These are phyloP conservation scores for Cydia pomonella DNA, from an alignment of 1,140 invertebrate species.

Conservation along the genomic window DNA sequence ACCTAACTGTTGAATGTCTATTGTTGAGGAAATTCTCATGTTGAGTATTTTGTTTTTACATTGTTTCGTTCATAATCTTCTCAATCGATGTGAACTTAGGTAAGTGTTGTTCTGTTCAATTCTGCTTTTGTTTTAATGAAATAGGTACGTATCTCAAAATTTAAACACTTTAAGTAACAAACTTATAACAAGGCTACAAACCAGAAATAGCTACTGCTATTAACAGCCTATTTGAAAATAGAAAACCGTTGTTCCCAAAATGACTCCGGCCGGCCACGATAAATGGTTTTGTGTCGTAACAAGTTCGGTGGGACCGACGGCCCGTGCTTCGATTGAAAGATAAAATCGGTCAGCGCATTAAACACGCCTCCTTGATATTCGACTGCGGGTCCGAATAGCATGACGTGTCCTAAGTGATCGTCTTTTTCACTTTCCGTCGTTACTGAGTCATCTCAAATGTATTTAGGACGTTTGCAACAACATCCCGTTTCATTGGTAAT, in stretches of 20 bases:
- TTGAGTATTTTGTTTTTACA: not conserved
- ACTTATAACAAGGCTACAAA: not conserved
- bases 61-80: constrained; percentile 6
- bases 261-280: constrained; percentile 39
- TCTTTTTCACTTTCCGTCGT: constrained; percentile 37
- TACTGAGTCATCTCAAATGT: constrained; percentile 37
- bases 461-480: constrained; percentile 32
- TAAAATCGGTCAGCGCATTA: constrained; percentile 58
- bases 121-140: not conserved
- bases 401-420: constrained; percentile 45
- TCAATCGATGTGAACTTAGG: not conserved
- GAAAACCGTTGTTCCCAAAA: constrained; percentile 37
- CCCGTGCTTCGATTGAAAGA: constrained; percentile 46
- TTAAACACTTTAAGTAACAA: not conserved
- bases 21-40: constrained; percentile 20
- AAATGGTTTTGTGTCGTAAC: constrained; percentile 45
- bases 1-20: constrained; percentile 22
- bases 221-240: constrained; percentile 19
- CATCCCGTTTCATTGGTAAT: constrained; percentile 14
- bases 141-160: not conserved
- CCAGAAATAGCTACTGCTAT: constrained; percentile 11
- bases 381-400: constrained; percentile 36
- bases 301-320: constrained; percentile 38
- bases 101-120: not conserved
- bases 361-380: constrained; percentile 44